Evolutionary conservation across 2,113 vertebrate genomes (phyloP), one percentile per base, ranked within the genome.

Genomic region (Oncorhynchus kisutch): DNA sequence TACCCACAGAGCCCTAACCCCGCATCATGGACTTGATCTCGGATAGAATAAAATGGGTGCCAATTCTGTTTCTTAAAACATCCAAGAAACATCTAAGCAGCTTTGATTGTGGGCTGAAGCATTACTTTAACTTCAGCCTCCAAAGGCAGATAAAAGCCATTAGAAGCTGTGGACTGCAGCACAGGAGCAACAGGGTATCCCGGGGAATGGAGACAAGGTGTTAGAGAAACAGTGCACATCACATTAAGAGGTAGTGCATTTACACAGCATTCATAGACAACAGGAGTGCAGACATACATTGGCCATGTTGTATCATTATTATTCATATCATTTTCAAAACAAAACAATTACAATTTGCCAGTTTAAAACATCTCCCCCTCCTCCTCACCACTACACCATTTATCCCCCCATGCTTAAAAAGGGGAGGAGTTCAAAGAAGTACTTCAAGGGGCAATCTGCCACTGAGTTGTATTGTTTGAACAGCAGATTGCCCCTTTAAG

Each of bases 281-380:
- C 29, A 81, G 74, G 12, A 64, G 81, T 79, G 72, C 84, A 81
- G 59, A n/a, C 45, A 2, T 20, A 71, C 65, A 76, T 77, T 70
- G 88, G 89, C 87, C 88, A 89, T 90, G 89, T 91, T 82, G 85
- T 90, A 86, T 89, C 87, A 80, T 87, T 81, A 79, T 87, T 81
- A 83, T 59, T 71, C 82, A 65, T 80, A 66, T 24, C 57, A 62
- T 75, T 73, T 78, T 6, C 39, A 78, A 69, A 79, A 67, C 2
- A 18, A 11, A 18, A 31, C 27, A 6, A 31, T 18, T 2, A 4
- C 27, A 18, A 67, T 29, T 14, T 13, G 7, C 16, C 66, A 25
- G 29, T 29, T 3, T 7, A 14, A 18, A 18, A 25, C 64, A 2
- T 14, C 25, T 14, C 71, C 27, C 8, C 67, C 18, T 48, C 24